A percentile compares a stretch with the other conserved stretches of the same genome.
Conservation (phyloP, 1,140 invertebrate genomes). For the Bombus soroeensis region DNA sequence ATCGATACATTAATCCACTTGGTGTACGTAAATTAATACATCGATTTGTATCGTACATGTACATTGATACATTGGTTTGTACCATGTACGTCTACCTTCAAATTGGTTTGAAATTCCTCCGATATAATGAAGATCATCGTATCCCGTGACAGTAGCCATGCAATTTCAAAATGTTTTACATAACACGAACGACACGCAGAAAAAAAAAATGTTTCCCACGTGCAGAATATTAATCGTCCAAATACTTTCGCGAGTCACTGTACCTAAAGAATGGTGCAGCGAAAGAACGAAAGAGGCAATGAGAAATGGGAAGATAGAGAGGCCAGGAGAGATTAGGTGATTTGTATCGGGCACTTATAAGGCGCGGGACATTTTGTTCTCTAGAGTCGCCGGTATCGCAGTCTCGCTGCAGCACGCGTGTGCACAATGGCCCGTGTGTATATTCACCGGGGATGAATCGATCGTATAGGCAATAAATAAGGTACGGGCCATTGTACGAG, state of each 20-base stretch:
- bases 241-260: not conserved
- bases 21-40: too few relatives aligned
- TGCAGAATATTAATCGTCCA: not conserved
- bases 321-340: conserved; percentile 37
- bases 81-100: too few relatives aligned
- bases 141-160: too few relatives aligned
- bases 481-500: conserved; percentile 6
- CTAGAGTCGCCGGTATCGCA: not conserved
- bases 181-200: too few relatives aligned
- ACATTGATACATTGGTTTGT: too few relatives aligned
- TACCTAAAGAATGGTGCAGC: not conserved
- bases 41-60: fast-evolving
- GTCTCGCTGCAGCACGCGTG: not conserved
- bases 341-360: conserved; percentile 47
- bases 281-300: not conserved
- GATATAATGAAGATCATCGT: too few relatives aligned
- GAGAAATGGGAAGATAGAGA: conserved; percentile 16
- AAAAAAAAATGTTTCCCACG: fast-evolving
- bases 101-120: too few relatives aligned
- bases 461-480: conserved; percentile 30
- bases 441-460: not conserved
- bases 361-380: conserved; percentile 29
- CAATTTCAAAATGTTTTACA: too few relatives aligned
- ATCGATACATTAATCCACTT: too few relatives aligned
- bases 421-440: too few relatives aligned